Percentiles rank a stretch among this genome's conserved stretches.
phyloP scores from a whole-genome alignment of 2,113 vertebrate genomes.

The Alethe castanea region DNA sequence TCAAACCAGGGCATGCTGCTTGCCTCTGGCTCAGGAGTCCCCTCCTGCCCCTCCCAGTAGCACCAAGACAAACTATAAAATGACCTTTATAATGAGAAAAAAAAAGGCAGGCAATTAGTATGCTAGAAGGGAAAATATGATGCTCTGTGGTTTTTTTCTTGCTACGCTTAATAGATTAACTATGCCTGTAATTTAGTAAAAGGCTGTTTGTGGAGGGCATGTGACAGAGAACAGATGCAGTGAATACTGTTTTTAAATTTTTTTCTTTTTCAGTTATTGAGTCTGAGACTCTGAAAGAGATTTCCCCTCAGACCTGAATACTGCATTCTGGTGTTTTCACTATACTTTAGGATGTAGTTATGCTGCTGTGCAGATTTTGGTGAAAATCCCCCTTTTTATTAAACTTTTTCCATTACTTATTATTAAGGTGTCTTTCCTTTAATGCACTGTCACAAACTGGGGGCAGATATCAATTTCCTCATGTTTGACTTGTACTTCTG shows the following conservation, averaged over 20 bases:
- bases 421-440: not conserved
- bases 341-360: not conserved
- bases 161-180: constrained; percentile 44
- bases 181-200: constrained; percentile 20
- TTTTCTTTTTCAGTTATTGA: constrained; percentile 12
- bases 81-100: constrained; percentile 24
- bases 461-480: not conserved
- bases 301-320: not conserved
- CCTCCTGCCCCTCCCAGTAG: not conserved
- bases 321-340: not conserved
- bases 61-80: not conserved
- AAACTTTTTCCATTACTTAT: not conserved
- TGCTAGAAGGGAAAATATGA: constrained; percentile 19
- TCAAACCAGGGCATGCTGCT: not conserved
- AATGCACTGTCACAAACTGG: not conserved
- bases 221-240: constrained; percentile 29
- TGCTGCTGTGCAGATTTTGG: not conserved
- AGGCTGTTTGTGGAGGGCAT: constrained; percentile 12
- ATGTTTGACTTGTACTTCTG: not conserved
- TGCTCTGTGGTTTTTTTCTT: not conserved
- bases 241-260: constrained; percentile 11
- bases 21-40: not conserved
- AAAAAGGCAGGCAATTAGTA: constrained; percentile 22
- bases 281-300: not conserved
- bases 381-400: not conserved